Evolutionary conservation across 2,888 invertebrate species (phyloP).

Genomic region (Phanerotoma sp.): DNA sequence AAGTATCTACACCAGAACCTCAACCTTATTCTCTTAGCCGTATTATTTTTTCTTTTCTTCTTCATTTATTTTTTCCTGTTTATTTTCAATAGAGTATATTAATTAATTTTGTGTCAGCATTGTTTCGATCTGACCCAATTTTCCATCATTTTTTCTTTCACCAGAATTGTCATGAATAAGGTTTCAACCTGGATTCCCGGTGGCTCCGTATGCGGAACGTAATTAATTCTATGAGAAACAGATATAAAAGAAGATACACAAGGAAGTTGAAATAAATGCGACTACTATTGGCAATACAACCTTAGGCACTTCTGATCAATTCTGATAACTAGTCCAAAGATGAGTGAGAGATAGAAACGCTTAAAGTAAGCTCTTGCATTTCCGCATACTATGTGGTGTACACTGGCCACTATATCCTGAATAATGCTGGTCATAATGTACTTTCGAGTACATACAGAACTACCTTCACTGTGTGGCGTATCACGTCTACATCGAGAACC

Average conservation of each 20-base stretch:
- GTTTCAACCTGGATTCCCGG: conserved; percentile 6
- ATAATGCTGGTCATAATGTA: conserved; percentile 20
- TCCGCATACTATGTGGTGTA: conserved; percentile 25
- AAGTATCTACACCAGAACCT: too few relatives aligned
- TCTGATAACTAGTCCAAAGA: conserved; percentile 9
- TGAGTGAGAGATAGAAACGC: conserved; percentile 6
- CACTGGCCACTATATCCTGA: conserved; percentile 9
- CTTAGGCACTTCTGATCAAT: conserved; percentile 3
- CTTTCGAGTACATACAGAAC: conserved; percentile 14
- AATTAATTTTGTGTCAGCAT: conserved; percentile 15
- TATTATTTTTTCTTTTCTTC: too few relatives aligned
- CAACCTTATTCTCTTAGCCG: too few relatives aligned
- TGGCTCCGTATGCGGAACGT: background rate
- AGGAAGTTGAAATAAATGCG: background rate
- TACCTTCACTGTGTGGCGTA: background rate
- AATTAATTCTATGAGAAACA: conserved; percentile 9
- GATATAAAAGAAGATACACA: background rate
- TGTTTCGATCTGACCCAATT: background rate
- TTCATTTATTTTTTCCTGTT: background rate
- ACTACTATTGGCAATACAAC: background rate
- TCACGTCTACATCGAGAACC: conserved; percentile 12
- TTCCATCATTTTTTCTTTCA: conserved; percentile 17
- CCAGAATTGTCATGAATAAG: background rate
- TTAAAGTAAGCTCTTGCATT: conserved; percentile 4
- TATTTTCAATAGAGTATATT: background rate